Evolutionary conservation across 2,113 vertebrate genomes (phyloP), one percentile per base, ranked within the genome.

Genomic region (Aythya baeri): DNA sequence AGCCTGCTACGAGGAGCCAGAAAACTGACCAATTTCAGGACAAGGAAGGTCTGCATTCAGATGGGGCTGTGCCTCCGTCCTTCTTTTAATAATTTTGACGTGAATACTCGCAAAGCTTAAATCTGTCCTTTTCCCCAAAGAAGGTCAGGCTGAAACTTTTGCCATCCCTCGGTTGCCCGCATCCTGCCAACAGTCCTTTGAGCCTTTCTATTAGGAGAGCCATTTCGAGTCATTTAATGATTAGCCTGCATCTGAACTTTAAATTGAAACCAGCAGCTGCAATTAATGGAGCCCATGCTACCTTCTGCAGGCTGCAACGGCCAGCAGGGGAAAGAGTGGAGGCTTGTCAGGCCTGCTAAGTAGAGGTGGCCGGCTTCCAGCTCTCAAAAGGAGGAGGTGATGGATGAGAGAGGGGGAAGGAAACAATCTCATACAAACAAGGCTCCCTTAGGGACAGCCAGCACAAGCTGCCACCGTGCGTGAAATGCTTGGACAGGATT

Each of bases 181-280:
- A 81, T 61, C 43, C 72, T 95, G 66, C 61, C 27, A n/a, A 67
- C 5, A 34, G 50, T 77, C 59, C 67, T 93, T 77, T 61, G 27
- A 67, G 49, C 55, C 81, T 66, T 86, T 80, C 72, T 77, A 65
- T 80, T 49, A 67, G 71, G 54, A 94, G 71, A 95, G 63, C 67
- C 55, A 61, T 94, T 89, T 66, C 57, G 38, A 85, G 73, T 43
- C 59, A 88, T 78, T 87, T 88, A 91, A 94, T 78, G 65, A 93
- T 93, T 92, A 91, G 86, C 49, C 79, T 84, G 65, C 76, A 63
- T 83, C 75, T 95, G 84, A 93, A 92, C 92, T 89, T 93, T 70
- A 96, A 96, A 92, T 97, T 95, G 79, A 92, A 93, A 91, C 29
- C 86, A 96, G 91, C 78, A 91, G 72, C 79, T 74, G 54, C 91